Percentiles rank a stretch among this genome's conserved stretches.
phyloP scores from a whole-genome alignment of 2,797 vertebrate species.

The Poecile montanus region DNA sequence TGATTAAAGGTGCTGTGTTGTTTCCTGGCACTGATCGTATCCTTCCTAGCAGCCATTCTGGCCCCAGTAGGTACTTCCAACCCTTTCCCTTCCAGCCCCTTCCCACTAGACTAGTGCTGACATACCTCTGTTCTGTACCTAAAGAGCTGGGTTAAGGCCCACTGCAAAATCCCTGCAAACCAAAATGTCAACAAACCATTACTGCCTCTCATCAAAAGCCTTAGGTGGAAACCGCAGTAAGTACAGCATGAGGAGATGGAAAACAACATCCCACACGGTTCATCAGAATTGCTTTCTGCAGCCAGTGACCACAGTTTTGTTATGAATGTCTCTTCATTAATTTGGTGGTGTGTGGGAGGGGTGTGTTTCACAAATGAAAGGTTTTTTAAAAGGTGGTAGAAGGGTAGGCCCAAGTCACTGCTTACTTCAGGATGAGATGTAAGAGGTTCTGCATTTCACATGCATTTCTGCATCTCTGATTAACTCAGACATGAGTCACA shows the following conservation, averaged over 20 bases:
- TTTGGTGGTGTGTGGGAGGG: not conserved
- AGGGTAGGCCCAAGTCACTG: not conserved
- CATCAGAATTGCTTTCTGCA: not conserved
- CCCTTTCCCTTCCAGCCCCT: not conserved
- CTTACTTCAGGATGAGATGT: not conserved
- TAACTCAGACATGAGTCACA: not conserved
- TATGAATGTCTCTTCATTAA: not conserved
- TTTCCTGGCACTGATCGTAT: constrained; percentile 99
- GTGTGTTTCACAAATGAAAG: not conserved
- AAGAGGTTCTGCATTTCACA: not conserved
- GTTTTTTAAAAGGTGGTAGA: not conserved
- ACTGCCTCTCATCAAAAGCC: not conserved
- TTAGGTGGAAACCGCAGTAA: not conserved
- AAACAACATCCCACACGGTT: not conserved
- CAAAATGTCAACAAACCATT: not conserved
- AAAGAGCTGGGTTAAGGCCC: not conserved
- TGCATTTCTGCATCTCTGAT: not conserved
- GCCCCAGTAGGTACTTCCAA: not conserved
- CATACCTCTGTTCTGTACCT: not conserved
- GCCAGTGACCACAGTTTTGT: not conserved
- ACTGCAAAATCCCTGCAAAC: not conserved
- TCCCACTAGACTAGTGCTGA: not conserved
- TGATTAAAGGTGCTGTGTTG: constrained; percentile 98
- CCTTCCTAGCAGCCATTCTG: constrained; percentile 82
- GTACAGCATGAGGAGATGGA: not conserved